Evolutionary conservation across 2,888 invertebrate species (phyloP).

Genomic region (Eupithecia abbreviata): DNA sequence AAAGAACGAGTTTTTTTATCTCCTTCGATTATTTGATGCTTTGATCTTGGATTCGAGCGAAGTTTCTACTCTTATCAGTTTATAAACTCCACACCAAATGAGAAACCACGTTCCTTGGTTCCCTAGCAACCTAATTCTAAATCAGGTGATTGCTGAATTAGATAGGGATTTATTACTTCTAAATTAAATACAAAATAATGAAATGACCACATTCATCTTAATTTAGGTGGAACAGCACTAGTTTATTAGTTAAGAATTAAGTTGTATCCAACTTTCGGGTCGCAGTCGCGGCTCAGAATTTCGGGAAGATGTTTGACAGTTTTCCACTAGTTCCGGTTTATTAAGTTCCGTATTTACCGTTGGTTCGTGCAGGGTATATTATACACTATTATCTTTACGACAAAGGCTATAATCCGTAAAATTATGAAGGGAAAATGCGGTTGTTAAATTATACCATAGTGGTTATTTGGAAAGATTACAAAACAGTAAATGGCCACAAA

Average conservation of each 20-base stretch:
- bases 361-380: constrained; percentile 20
- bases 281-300: constrained; percentile 37
- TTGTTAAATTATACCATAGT: constrained; percentile 37
- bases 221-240: constrained; percentile 61
- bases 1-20: too few species aligned
- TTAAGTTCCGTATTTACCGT: constrained; percentile 42
- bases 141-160: too few species aligned
- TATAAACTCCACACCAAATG: too few species aligned
- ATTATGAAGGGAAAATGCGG: constrained; percentile 9
- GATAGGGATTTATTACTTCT: constrained; percentile 48
- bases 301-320: constrained; percentile 43
- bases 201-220: constrained; percentile 78
- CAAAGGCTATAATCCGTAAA: constrained; percentile 12
- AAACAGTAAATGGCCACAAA: background rate
- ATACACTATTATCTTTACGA: constrained; percentile 27
- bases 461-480: constrained; percentile 7
- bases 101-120: too few species aligned
- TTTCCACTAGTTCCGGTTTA: constrained; percentile 39
- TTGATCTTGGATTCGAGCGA: too few species aligned
- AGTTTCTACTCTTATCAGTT: too few species aligned
- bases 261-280: constrained; percentile 41
- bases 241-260: constrained; percentile 71
- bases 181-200: constrained; percentile 78
- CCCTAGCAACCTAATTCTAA: too few species aligned
- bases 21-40: too few species aligned